Conservation (phyloP, 2,888 invertebrate genomes). For the Sylvicola fuscatus region DNA sequence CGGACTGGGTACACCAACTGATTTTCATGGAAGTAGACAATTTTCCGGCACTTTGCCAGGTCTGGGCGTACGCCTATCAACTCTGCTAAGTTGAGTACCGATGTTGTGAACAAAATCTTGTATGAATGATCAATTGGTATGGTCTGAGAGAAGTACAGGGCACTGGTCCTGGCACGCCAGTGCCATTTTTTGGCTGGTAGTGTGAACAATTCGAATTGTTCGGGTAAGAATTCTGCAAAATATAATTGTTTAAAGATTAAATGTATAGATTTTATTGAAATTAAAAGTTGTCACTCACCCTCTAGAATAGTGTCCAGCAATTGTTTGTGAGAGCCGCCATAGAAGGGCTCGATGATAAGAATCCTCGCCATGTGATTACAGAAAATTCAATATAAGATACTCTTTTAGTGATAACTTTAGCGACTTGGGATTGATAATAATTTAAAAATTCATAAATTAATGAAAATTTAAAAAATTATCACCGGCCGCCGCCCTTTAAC, state of each 20-base stretch:
- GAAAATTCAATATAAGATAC: too few species aligned
- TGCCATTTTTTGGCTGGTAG: constrained; percentile 57
- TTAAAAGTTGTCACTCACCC: constrained; percentile 13
- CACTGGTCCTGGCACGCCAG: constrained; percentile 49
- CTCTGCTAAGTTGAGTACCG: constrained; percentile 48
- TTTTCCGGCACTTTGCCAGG: constrained; percentile 33
- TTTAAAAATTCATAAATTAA: too few species aligned
- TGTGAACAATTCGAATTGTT: constrained; percentile 28
- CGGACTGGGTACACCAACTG: constrained; percentile 49
- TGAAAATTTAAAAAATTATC: too few species aligned
- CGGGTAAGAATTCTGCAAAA: constrained; percentile 16
- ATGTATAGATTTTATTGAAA: constrained; percentile 2
- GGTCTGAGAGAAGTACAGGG: constrained; percentile 35
- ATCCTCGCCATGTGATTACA: constrained; percentile 15
- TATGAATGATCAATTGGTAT: constrained; percentile 32
- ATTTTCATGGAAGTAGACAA: constrained; percentile 61
- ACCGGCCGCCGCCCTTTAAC: too few species aligned
- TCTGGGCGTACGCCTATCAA: constrained; percentile 44
- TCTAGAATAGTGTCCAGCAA: constrained; percentile 32
- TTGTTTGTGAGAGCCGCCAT: constrained; percentile 50
- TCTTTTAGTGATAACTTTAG: too few species aligned
- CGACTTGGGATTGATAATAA: too few species aligned
- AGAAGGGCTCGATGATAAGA: constrained; percentile 47
- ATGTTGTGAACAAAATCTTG: constrained; percentile 41
- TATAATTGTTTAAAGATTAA: background rate